Conservation (phyloP, 2,797 vertebrate species). For the Darevskia mixta region DNA sequence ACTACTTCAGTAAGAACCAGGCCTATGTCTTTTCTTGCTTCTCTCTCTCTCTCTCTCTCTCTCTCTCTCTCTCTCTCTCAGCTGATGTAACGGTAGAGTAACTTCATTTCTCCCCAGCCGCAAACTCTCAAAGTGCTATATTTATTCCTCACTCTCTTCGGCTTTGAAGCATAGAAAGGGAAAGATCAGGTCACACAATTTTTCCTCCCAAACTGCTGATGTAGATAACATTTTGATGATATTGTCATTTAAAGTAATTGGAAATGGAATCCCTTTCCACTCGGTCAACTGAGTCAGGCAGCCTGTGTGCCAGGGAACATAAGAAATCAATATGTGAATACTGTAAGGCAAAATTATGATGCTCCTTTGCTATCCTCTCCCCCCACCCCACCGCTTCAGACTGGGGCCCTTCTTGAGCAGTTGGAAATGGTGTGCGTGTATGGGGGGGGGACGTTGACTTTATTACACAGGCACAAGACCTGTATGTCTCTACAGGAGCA, state of each 20-base stretch:
- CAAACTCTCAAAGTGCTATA: neutral
- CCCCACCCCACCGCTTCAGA: neutral
- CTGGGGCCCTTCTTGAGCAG: neutral
- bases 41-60: neutral
- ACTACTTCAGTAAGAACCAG: too few relatives aligned
- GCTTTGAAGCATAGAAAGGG: conserved; percentile 19
- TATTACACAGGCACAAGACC: neutral
- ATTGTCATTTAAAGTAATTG: conserved; percentile 57
- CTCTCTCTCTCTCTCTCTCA: neutral
- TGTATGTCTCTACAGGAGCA: neutral
- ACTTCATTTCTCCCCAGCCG: neutral
- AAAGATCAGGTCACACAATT: conserved; percentile 18
- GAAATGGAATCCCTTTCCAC: conserved; percentile 47
- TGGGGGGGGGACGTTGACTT: neutral
- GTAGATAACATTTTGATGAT: conserved; percentile 40
- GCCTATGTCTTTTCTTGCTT: neutral
- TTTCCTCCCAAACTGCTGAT: neutral
- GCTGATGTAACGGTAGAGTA: conserved; percentile 8
- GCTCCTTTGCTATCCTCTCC: conserved; percentile 34
- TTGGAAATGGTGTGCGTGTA: neutral
- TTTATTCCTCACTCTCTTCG: conserved; percentile 17
- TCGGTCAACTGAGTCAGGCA: neutral
- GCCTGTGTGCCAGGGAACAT: neutral
- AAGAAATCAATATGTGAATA: conserved; percentile 53
- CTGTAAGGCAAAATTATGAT: conserved; percentile 40